These are phyloP conservation scores for Leptothorax acervorum DNA, from an alignment of 2,888 invertebrate genomes.

Conservation along the genomic window DNA sequence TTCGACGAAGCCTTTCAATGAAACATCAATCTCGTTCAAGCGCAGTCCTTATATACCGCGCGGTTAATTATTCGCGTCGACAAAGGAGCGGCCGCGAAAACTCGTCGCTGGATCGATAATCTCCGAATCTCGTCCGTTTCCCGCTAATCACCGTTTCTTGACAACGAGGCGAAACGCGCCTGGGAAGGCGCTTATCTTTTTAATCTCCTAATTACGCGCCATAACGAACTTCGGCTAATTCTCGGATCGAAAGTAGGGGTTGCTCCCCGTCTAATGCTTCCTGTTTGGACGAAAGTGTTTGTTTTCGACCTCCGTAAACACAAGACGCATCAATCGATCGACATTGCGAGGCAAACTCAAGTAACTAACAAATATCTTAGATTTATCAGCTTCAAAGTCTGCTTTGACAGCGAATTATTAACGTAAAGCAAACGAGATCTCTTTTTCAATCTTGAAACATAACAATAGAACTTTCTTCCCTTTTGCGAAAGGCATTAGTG, in stretches of 20 bases:
- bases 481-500: not conserved
- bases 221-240: conserved; percentile 60
- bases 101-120: conserved; percentile 70
- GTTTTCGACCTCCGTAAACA: conserved; percentile 18
- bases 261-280: not conserved
- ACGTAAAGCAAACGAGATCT: not conserved
- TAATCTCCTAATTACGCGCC: conserved; percentile 72
- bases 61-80: conserved; percentile 77
- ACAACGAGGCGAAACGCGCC: conserved; percentile 60
- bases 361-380: not conserved
- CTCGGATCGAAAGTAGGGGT: not conserved
- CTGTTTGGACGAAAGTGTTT: conserved; percentile 8
- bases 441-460: not conserved
- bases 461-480: not conserved
- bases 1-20: conserved; percentile 76
- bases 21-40: conserved; percentile 77
- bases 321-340: conserved; percentile 14
- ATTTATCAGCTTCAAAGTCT: not conserved
- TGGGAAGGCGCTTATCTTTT: conserved; percentile 66
- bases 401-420: not conserved
- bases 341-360: not conserved
- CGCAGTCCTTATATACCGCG: conserved; percentile 75
- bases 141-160: conserved; percentile 58
- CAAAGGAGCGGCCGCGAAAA: conserved; percentile 69
- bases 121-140: conserved; percentile 56